Evolutionary conservation across 2,797 vertebrate species (phyloP).

Genomic region (Gymnopithys bicolor): DNA sequence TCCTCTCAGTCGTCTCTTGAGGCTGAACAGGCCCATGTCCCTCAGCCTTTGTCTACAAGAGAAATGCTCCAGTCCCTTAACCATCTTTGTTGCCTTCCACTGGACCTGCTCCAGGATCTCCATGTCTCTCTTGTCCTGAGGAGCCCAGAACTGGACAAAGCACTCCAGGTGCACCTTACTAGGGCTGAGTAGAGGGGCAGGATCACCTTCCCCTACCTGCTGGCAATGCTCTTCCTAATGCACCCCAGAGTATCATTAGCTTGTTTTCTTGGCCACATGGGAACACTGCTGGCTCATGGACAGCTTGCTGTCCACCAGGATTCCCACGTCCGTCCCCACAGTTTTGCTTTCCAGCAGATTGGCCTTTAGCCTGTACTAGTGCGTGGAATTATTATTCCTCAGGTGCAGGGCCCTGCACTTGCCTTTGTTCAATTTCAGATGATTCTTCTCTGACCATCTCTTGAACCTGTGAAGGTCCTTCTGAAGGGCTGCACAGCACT

Average conservation of each 20-base stretch:
- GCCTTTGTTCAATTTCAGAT: neutral
- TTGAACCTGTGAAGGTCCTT: neutral
- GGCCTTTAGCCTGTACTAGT: neutral
- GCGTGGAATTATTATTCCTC: neutral
- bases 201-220: neutral
- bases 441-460: neutral
- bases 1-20: neutral
- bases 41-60: neutral
- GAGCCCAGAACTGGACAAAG: neutral
- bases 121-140: neutral
- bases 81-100: neutral
- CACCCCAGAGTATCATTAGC: neutral
- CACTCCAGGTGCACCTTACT: neutral
- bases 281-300: neutral
- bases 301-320: neutral
- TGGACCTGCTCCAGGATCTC: neutral
- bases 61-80: neutral
- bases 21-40: neutral
- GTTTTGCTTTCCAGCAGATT: neutral
- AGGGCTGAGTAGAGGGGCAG: neutral
- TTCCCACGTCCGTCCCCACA: neutral
- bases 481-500: neutral
- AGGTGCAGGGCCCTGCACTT: neutral
- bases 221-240: neutral
- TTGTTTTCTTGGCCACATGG: neutral